phyloP scores from a whole-genome alignment of 2,797 vertebrate species.

The Fistularia tabacaria region DNA sequence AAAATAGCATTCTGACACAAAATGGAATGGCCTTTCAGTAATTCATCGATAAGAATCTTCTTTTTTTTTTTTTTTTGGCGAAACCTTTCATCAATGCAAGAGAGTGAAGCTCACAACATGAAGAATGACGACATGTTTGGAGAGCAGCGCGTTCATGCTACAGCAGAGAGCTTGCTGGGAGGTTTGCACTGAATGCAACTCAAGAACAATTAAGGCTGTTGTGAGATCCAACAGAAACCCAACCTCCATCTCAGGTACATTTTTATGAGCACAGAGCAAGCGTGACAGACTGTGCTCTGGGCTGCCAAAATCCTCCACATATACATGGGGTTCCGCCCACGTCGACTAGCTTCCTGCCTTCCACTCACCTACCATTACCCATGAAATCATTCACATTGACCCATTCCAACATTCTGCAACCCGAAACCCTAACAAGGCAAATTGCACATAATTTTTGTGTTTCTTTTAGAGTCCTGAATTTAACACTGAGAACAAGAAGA shows the following conservation, averaged over 20 bases:
- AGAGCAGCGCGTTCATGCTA: constrained; percentile 34
- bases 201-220: constrained; percentile 59
- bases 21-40: not conserved
- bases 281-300: constrained; percentile 48
- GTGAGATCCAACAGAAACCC: constrained; percentile 57
- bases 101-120: constrained; percentile 19
- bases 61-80: constrained; percentile 13
- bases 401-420: constrained; percentile 61
- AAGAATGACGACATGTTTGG: constrained; percentile 49
- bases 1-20: not conserved
- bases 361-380: constrained; percentile 58
- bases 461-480: constrained; percentile 41
- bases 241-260: constrained; percentile 66
- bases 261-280: constrained; percentile 67
- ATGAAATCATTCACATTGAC: constrained; percentile 63
- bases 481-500: constrained; percentile 40
- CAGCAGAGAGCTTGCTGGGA: constrained; percentile 29
- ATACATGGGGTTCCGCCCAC: constrained; percentile 47
- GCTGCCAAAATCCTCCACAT: constrained; percentile 55
- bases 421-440: constrained; percentile 62
- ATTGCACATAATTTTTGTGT: constrained; percentile 56
- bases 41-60: constrained; percentile 17
- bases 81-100: constrained; percentile 42
- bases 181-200: constrained; percentile 57
- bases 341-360: constrained; percentile 53